Evolutionary conservation across 1,140 invertebrate species (phyloP).

Genomic region (Homalodisca vitripennis): DNA sequence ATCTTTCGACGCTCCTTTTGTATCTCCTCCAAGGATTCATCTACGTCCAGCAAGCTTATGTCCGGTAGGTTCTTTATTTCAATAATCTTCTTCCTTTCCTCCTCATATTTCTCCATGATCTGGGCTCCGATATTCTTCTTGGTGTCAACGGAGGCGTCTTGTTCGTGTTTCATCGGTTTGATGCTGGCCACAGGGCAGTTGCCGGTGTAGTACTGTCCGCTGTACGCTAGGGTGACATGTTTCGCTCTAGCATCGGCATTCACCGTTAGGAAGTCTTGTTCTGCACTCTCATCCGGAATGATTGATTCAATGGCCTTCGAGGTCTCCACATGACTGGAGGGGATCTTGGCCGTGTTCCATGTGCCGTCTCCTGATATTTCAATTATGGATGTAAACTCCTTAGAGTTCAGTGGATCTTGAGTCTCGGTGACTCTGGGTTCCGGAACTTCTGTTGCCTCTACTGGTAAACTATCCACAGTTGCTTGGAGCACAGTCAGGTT

Average conservation of each 20-base stretch:
- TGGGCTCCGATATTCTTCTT: conserved; percentile 40
- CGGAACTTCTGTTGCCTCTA: neutral
- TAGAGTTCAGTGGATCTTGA: neutral
- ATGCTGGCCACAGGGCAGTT: conserved; percentile 34
- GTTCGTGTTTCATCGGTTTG: conserved; percentile 21
- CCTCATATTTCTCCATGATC: conserved; percentile 42
- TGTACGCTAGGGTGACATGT: conserved; percentile 29
- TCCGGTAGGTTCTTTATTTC: conserved; percentile 40
- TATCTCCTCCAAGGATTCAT: conserved; percentile 40
- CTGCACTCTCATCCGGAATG: neutral
- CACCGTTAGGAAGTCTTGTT: neutral
- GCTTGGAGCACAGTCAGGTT: conserved; percentile 4
- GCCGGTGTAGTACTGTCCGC: conserved; percentile 31
- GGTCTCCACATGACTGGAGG: neutral
- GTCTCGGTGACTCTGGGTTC: neutral
- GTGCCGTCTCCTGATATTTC: conserved; percentile 41
- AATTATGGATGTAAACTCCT: conserved; percentile 33
- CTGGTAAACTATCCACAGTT: conserved; percentile 5
- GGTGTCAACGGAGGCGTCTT: neutral
- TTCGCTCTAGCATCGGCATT: conserved; percentile 4
- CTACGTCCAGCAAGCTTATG: conserved; percentile 41
- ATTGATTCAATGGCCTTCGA: conserved; percentile 11
- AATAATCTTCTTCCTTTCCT: conserved; percentile 37
- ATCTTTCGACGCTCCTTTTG: conserved; percentile 39
- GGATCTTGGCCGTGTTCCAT: conserved; percentile 32